These are phyloP conservation scores for Dasyornis broadbenti DNA, from an alignment of 2,113 vertebrate species.

Conservation along the genomic window DNA sequence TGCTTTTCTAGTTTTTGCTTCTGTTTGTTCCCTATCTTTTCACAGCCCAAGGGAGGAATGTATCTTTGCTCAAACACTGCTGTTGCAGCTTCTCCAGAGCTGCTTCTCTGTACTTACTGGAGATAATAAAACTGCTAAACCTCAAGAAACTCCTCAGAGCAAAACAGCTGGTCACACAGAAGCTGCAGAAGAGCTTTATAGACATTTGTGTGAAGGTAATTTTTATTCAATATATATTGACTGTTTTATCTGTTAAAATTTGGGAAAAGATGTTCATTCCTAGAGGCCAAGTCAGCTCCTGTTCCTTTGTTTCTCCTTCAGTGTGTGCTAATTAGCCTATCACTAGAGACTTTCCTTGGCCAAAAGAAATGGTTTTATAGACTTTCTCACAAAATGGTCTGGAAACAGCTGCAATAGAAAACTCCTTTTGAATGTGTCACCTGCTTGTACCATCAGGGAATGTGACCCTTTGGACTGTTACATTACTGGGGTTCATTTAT, in stretches of 20 bases:
- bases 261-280: background rate
- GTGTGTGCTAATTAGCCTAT: background rate
- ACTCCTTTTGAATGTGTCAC: background rate
- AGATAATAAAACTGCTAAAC: constrained; percentile 53
- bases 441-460: background rate
- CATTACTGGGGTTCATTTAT: background rate
- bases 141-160: constrained; percentile 40
- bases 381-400: background rate
- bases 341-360: background rate
- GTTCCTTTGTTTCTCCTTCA: background rate
- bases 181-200: constrained; percentile 84
- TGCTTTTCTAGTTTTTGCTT: background rate
- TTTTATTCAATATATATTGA: background rate
- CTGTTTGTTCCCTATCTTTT: background rate
- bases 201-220: constrained; percentile 87
- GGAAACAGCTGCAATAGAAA: background rate
- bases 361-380: background rate
- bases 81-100: constrained; percentile 92
- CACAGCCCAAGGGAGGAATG: constrained; percentile 85
- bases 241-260: background rate
- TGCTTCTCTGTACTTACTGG: constrained; percentile 84
- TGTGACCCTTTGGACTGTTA: background rate
- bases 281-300: background rate
- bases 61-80: constrained; percentile 81
- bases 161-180: constrained; percentile 51